A percentile compares a stretch with the other conserved stretches of the same genome.
phyloP scores from a whole-genome alignment of 2,888 invertebrate species.

The Helobdella robusta region DNA sequence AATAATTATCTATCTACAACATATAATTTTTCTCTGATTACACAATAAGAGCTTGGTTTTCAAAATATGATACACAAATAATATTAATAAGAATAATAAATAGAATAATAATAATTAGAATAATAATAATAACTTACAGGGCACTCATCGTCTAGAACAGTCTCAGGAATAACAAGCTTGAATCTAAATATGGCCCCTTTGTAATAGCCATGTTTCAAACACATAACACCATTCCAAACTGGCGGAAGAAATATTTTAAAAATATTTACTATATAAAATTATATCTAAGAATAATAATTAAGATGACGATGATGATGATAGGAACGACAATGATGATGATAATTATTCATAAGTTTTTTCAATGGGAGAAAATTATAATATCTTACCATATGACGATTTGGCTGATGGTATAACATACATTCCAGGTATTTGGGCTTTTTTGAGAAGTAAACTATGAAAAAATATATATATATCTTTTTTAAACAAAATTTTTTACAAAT shows the following conservation, averaged over 20 bases:
- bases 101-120: background rate
- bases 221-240: constrained; percentile 86
- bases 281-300: background rate
- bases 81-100: background rate
- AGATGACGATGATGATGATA: background rate
- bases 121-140: constrained; percentile 61
- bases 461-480: background rate
- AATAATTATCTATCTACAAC: background rate
- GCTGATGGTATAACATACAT: constrained; percentile 82
- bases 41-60: background rate
- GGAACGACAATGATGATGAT: background rate
- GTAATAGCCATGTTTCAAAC: constrained; percentile 76
- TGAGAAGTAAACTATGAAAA: constrained; percentile 35
- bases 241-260: background rate
- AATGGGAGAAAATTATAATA: no score
- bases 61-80: background rate
- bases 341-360: no score
- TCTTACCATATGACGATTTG: constrained; percentile 45
- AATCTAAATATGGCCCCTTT: constrained; percentile 84
- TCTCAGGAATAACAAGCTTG: constrained; percentile 71
- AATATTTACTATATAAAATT: background rate
- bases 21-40: background rate
- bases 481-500: background rate
- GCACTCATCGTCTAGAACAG: constrained; percentile 73
- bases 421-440: constrained; percentile 71